phyloP scores from a whole-genome alignment of 2,113 vertebrate species.

The Mus spicilegus region DNA sequence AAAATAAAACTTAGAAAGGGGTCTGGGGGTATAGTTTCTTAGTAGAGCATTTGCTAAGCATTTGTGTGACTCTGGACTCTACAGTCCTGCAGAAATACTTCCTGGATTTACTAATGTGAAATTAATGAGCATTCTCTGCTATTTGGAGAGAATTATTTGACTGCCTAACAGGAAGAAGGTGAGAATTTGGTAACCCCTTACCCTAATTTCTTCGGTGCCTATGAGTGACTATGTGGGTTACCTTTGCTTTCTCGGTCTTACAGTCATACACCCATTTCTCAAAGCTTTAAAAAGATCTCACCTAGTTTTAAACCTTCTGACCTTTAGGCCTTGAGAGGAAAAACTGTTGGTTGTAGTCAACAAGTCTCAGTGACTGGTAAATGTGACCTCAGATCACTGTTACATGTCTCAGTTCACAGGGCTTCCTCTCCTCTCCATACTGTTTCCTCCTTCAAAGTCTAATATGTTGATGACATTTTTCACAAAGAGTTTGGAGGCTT shows the following conservation, averaged over 20 bases:
- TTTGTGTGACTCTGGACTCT: not conserved
- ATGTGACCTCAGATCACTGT: not conserved
- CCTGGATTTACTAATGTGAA: constrained; percentile 27
- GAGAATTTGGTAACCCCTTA: not conserved
- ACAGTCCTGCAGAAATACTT: constrained; percentile 4
- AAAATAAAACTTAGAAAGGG: not conserved
- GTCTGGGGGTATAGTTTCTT: not conserved
- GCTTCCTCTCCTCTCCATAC: not conserved
- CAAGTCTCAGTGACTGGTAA: not conserved
- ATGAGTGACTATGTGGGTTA: not conserved
- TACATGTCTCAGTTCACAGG: not conserved
- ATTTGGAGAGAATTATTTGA: not conserved
- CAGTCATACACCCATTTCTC: not conserved
- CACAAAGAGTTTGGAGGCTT: not conserved
- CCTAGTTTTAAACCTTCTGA: not conserved
- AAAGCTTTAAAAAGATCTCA: not conserved
- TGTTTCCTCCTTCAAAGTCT: not conserved
- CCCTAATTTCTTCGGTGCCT: constrained; percentile 1
- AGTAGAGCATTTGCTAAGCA: not conserved
- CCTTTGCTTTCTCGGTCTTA: not conserved
- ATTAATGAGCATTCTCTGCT: constrained; percentile 14
- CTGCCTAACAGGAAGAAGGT: not conserved
- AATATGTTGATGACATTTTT: not conserved
- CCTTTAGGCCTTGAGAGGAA: not conserved
- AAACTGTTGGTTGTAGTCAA: not conserved